Percentiles rank a stretch among this genome's conserved stretches.
Evolutionary conservation across 2,113 vertebrate species (phyloP).

Genomic region (Plecturocebus donacophilus): DNA sequence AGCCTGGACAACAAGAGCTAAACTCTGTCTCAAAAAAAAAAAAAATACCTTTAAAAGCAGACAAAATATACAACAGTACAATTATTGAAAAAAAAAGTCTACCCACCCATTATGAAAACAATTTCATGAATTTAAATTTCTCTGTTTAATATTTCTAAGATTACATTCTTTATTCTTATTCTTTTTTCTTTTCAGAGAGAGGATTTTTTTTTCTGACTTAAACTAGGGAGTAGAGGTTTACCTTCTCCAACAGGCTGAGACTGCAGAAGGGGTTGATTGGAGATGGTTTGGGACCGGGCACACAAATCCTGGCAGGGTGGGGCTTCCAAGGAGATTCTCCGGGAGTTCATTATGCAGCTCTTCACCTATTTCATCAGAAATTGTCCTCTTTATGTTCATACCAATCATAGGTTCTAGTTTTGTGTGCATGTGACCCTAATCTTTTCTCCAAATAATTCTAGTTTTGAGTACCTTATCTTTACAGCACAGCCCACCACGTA

Average conservation of each 20-base stretch:
- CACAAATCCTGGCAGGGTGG: not conserved
- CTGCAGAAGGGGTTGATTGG: not conserved
- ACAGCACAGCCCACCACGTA: constrained; percentile 58
- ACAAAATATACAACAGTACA: constrained; percentile 14
- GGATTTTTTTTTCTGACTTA: constrained; percentile 37
- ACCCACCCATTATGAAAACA: not conserved
- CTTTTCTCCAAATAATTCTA: constrained; percentile 56
- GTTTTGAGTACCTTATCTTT: constrained; percentile 76
- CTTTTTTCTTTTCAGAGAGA: not conserved
- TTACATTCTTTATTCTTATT: constrained; percentile 1
- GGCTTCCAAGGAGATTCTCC: not conserved
- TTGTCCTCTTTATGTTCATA: constrained; percentile 16
- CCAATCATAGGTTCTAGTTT: constrained; percentile 56
- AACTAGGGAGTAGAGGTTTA: not conserved
- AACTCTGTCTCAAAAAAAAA: too few species aligned
- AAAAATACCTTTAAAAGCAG: not conserved
- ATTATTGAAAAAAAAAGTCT: not conserved
- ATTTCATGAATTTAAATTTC: not conserved
- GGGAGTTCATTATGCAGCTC: constrained; percentile 15
- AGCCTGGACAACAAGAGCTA: too few species aligned
- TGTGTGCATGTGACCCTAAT: constrained; percentile 70
- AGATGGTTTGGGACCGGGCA: not conserved
- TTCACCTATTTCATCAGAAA: not conserved
- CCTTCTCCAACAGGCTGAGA: not conserved
- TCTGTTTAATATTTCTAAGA: constrained; percentile 26